Evolutionary conservation across 2,888 invertebrate genomes (phyloP), one percentile per base, ranked within the genome.

Genomic region (Deladenus siricidicola): DNA sequence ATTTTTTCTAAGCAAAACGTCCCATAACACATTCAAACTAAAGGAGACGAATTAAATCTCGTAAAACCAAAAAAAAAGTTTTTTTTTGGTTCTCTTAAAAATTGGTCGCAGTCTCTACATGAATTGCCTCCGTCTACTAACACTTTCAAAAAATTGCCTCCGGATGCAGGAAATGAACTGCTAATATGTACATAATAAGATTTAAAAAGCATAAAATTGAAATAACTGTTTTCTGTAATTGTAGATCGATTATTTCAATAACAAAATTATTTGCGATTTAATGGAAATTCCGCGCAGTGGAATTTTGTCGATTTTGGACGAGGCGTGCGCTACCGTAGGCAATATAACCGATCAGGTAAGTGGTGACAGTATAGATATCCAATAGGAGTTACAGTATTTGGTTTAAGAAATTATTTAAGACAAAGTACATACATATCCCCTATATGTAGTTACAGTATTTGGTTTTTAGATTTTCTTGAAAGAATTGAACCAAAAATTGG

Each of bases 261-360:
- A 98, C 84, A 88, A 93, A 81, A 83, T 88, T 61, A 94, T 96
- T 80, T 94, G 93, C 81, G 91, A 93, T 79, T 84, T 98, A 63
- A 89, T 96, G 17, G 96, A 98, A 80, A 87, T 89, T 62, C 88
- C 88, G 17, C 92, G 92, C 80, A 88, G 88, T 80, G 96, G 94
- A 63, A 85, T 90, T 64, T 81, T 87, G 60, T 87, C 94, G 61
- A 89, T 94, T 70, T 86, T 96, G 85, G 96, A 98, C 79, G 96
- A 96, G 81, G 94, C 94, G 4, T 94, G 93, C 74, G 85, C 93
- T 50, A 92, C 88, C 73, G 93, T 94, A 26, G 94, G 94, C 62
- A 90, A 89, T 83, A 88, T 90, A 19, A 88, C 85, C 0, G 86
- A 87, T 76, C 79, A 80, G 78, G 81, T 82, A 64, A 54, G 70